These are phyloP conservation scores for Malachius bipustulatus DNA, from an alignment of 2,888 invertebrate species.

Conservation along the genomic window DNA sequence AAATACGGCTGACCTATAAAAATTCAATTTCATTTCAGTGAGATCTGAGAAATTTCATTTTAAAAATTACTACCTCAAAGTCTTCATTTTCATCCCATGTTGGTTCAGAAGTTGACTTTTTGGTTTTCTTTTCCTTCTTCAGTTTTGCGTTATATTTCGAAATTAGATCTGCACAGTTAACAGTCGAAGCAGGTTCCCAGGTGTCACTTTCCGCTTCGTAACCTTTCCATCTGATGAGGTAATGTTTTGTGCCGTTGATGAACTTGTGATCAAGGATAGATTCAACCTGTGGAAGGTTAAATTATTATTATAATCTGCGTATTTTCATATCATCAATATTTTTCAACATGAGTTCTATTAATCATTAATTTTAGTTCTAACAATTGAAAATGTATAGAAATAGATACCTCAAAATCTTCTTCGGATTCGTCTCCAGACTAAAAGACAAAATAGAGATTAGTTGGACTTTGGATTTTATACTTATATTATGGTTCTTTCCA, in stretches of 20 bases:
- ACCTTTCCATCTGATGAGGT: conserved; percentile 68
- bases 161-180: conserved; percentile 59
- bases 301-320: no score
- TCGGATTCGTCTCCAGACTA: no score
- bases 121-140: conserved; percentile 22
- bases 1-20: conserved; percentile 56
- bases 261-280: conserved; percentile 57
- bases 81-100: conserved; percentile 48
- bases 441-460: no score
- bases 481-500: no score
- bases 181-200: conserved; percentile 62
- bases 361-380: no score
- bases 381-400: no score
- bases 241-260: conserved; percentile 54
- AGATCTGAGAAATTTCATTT: conserved; percentile 5
- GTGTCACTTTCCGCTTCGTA: conserved; percentile 57
- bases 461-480: no score
- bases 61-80: conserved; percentile 40
- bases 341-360: no score
- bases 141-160: conserved; percentile 37
- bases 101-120: conserved; percentile 34
- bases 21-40: neutral
- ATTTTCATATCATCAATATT: no score
- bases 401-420: no score
- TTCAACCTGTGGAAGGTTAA: no score